A percentile compares a stretch with the other conserved stretches of the same genome.
These are phyloP conservation scores for Orchestes rusci DNA, from an alignment of 2,888 invertebrate species.

Conservation along the genomic window DNA sequence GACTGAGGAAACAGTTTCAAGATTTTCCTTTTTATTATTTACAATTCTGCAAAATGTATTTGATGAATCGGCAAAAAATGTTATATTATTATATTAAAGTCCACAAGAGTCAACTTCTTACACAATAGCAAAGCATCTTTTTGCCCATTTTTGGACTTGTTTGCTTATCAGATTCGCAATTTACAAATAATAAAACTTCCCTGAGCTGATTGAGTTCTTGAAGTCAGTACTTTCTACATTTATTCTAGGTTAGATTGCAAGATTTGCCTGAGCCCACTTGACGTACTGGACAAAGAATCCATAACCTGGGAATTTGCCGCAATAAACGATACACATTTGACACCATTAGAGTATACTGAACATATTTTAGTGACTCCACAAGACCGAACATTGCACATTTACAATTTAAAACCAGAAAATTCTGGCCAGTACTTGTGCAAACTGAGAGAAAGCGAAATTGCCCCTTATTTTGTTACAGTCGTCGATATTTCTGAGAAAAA, in stretches of 20 bases:
- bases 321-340: conserved; percentile 29
- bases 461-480: conserved; percentile 50
- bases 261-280: conserved; percentile 50
- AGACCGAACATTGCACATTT: conserved; percentile 48
- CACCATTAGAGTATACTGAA: conserved; percentile 42
- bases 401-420: conserved; percentile 45
- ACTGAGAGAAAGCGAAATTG: conserved; percentile 42
- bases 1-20: too few relatives aligned
- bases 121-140: too few relatives aligned
- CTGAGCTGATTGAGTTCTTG: too few relatives aligned
- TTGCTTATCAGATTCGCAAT: too few relatives aligned
- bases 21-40: too few relatives aligned
- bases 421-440: conserved; percentile 53
- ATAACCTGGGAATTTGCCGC: conserved; percentile 46
- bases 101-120: too few relatives aligned
- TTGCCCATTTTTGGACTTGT: too few relatives aligned
- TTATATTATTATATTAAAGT: too few relatives aligned
- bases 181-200: too few relatives aligned
- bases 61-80: too few relatives aligned
- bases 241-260: conserved; percentile 46
- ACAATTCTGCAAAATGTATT: too few relatives aligned
- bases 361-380: conserved; percentile 43
- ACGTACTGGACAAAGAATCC: conserved; percentile 38
- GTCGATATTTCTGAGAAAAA: conserved; percentile 41
- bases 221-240: too few relatives aligned